Evolutionary conservation across 2,113 vertebrate species (phyloP), one percentile per base, ranked within the genome.

Genomic region (Meleagris gallopavo): DNA sequence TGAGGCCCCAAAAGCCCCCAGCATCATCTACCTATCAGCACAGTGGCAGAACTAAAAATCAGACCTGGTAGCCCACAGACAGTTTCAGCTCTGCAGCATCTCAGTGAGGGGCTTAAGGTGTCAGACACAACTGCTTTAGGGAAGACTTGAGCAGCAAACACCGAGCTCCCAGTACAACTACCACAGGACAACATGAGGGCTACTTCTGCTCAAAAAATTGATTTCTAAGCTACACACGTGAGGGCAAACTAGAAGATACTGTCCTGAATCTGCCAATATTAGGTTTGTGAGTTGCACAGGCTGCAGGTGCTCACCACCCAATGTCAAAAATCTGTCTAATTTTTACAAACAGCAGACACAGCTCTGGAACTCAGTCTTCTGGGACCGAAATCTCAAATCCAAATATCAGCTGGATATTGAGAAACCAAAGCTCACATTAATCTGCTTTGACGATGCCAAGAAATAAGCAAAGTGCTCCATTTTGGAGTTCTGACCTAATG

Each of bases 71-170:
- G 67, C 46, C 30, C 61, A 70, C 13, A 9, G 21, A 40, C 25
- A 41, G 21, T 22, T 48, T 43, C 13, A 71, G 62, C 32, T 54
- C 25, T 2, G 15, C 55, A 83, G 60, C 62, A 50, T 20, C 57
- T 83, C 64, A 46, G 40, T 69, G 38, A 62, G n/a, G 65, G 60
- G 48, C 27, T 77, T 60, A 36, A 32, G 8, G 41, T 32, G 10
- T 82, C 25, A 32, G 30, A 55, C 11, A 36, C 0, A 1, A 58
- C 5, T 38, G 34, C 1, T 65, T 30, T 27, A 75, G 50, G 30
- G 27, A 0, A 40, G 15, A 10, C 22, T 46, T 3, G 43, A 36
- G 43, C 0, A 3, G n/a, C 46, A 69, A 88, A 83, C 0, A 1
- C 32, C 24, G 45, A 81, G 46, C 46, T 81, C 36, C 45, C 38